Evolutionary conservation across 2,888 invertebrate species (phyloP).

Genomic region (Papilio gigon): DNA sequence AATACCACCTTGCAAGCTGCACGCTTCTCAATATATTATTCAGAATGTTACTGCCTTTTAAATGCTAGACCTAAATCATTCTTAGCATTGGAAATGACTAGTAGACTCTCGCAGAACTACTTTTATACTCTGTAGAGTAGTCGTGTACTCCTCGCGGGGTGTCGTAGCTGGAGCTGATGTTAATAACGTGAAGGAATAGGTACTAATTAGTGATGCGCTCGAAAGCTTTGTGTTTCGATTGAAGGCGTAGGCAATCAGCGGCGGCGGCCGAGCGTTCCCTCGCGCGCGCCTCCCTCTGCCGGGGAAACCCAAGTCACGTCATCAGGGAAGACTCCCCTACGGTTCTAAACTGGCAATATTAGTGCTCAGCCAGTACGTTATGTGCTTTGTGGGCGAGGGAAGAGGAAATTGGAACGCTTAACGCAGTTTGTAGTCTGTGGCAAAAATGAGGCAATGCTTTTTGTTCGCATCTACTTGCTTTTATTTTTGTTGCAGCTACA

Average conservation of each 20-base stretch:
- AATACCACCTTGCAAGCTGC: no score
- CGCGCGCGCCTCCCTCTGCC: constrained; percentile 20
- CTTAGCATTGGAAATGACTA: no score
- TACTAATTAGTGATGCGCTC: constrained; percentile 37
- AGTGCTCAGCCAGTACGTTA: constrained; percentile 25
- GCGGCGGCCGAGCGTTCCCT: constrained; percentile 24
- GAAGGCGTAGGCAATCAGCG: constrained; percentile 35
- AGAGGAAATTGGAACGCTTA: constrained; percentile 24
- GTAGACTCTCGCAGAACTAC: no score
- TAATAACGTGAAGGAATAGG: constrained; percentile 25
- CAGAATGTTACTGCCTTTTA: no score
- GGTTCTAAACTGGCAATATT: constrained; percentile 37
- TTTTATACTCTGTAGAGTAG: not conserved
- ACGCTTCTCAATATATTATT: no score
- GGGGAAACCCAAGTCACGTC: constrained; percentile 40
- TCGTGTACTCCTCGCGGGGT: not conserved
- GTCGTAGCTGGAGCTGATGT: not conserved
- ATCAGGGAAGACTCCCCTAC: constrained; percentile 26
- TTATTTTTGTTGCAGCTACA: not conserved
- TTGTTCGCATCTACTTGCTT: not conserved
- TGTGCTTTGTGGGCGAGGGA: constrained; percentile 26
- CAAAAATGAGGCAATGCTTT: not conserved
- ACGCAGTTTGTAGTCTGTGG: constrained; percentile 28
- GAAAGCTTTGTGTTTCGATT: constrained; percentile 36
- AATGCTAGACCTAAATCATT: no score